Evolutionary conservation across 37 sponge, comb jelly and placozoan genomes (phyloP), one percentile per base, ranked within the genome.

Genomic region (Halichondria panicea): DNA sequence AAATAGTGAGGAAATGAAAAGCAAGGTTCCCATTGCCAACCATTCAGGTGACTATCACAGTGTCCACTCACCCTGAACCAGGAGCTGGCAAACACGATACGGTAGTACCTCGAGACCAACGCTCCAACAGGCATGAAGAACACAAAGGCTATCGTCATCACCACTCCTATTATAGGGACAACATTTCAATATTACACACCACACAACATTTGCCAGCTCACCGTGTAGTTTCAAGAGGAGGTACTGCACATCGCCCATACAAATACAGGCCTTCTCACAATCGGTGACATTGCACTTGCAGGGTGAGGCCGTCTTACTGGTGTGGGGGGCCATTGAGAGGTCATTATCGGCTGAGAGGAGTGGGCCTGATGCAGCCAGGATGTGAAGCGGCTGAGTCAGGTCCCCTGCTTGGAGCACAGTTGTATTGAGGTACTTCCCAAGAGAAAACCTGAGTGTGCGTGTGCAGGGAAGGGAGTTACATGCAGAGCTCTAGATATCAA

Each of bases 51-150:
- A n/a, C n/a, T n/a, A n/a, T n/a, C n/a, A n/a, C n/a, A n/a, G n/a
- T n/a, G n/a, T n/a, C n/a, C n/a, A n/a, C 5, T 4, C 40, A 83
- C 85, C 78, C 71, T 70, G 73, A 85, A 77, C 85, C 85, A 85
- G 30, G 22, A 48, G 15, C 53, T 25, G 30, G 60, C 30, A 54
- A 77, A 71, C 21, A 77, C 66, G 0, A 28, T 27, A 46, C 63
- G 34, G 70, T 65, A 77, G 85, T 85, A 85, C 33, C 85, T 45
- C 1, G 78, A 74, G n/a, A 85, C 43, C 25, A 77, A 3, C 28
- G 77, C 59, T 21, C 75, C 85, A 15, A 34, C 6, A 0, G 85
- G 85, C 1, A 77, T 6, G 41, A 85, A 15, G 27, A 85, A 37
- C 27, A 85, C 6, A 34, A 85, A 77, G 0, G 37, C 72, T 0